Base-by-base conservation (phyloP, 2,113 vertebrate genomes). In the Platanista minor region DNA sequence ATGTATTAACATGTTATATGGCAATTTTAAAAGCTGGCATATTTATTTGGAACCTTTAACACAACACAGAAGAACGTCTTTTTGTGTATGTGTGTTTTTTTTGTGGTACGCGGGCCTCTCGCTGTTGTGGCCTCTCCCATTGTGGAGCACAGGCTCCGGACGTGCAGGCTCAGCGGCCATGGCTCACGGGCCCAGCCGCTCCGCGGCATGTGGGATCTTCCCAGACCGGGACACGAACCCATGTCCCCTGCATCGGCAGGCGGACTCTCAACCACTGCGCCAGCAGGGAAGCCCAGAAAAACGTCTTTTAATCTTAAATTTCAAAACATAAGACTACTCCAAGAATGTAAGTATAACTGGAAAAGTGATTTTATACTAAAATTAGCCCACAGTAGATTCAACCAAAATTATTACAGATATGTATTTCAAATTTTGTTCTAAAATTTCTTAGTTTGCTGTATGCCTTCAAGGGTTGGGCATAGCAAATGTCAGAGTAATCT, bases 291-390 rank as follows among this genome's bases (percentile, higher is more conserved):
- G n/a, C n/a, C n/a, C 36, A 46, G 21, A 74, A 69, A 29, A 91
- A 74, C 20, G 57, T 90, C 41, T n/a, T 54, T 75, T n/a, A 49
- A 67, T 75, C 33, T 80, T 54, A 82, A 80, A 80, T 81, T 71
- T 90, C 31, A 90, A 78, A 93, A 93, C 27, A 80, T 25, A 82
- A 46, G 85, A 67, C 66, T 86, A 94, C 33, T 92, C 49, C 8
- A 69, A 92, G 41, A 95, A 90, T 27, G 21, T 66, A 89, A 72
- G 18, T 81, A 36, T 46, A 84, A 88, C 11, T 88, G 36, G 43
- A 89, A 90, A 86, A 61, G 8, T 93, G 36, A 94, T 62, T 87
- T 84, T 67, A 66, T 39, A 80, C 39, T 97, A 96, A 92, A 90
- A 90, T 49, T 93, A 90, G 43, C 17, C 20, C 74, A 93, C 6